Conservation (phyloP, 2,113 vertebrate genomes). For the Beaufortia kweichowensis region DNA sequence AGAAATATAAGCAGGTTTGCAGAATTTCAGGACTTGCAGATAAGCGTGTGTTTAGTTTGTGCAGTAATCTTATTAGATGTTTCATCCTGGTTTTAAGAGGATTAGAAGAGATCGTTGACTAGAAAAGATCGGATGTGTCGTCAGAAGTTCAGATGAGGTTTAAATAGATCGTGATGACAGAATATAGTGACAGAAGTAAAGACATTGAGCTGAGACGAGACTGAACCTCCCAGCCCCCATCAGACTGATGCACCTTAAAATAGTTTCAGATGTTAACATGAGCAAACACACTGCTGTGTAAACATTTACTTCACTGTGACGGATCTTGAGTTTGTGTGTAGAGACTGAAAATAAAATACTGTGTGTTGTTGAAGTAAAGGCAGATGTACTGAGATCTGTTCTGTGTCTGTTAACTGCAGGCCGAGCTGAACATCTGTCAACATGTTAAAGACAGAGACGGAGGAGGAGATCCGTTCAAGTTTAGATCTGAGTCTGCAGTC, state of each 20-base stretch:
- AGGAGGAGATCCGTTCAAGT: no score
- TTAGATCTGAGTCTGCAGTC: no score
- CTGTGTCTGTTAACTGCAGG: constrained; percentile 29
- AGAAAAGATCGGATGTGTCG: background rate
- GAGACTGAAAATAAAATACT: background rate
- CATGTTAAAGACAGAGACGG: constrained; percentile 14
- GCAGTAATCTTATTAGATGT: background rate
- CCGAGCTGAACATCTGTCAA: constrained; percentile 69
- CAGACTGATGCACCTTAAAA: background rate
- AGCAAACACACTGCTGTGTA: constrained; percentile 60
- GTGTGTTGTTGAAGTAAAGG: background rate
- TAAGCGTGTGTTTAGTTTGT: no score
- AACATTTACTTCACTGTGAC: constrained; percentile 49
- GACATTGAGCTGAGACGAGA: constrained; percentile 33
- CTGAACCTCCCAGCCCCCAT: constrained; percentile 28
- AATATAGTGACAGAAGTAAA: background rate
- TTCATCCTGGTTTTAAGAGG: background rate
- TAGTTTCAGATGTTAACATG: constrained; percentile 65
- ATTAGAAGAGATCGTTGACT: background rate
- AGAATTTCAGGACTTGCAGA: no score
- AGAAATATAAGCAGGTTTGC: no score
- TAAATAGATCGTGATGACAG: background rate
- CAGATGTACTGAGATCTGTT: constrained; percentile 2
- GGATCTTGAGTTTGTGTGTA: background rate
- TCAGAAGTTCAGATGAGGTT: background rate